Base-by-base conservation (phyloP, 2,888 invertebrate genomes). In the Dynastes grantii region DNA sequence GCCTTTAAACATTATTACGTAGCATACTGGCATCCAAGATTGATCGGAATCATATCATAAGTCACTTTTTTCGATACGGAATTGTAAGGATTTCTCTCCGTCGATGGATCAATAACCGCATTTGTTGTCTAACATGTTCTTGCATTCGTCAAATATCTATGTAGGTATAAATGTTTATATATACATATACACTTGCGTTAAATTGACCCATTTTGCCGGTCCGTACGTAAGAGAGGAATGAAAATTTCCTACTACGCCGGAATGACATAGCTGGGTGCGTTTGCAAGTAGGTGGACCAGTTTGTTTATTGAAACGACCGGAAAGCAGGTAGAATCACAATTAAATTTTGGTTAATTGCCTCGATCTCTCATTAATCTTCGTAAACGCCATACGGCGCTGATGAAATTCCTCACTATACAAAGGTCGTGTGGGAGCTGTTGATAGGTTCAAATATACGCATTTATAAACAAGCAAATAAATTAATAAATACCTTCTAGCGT, bases 281-380 rank as follows among this genome's bases (percentile, higher is more conserved):
- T 77, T 70, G 71, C 77, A 71, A 71, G 77, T 77, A 77, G 77
- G 77, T 77, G 77, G 77, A 77, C 77, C 45, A 71, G 77, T 77
- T 70, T 45, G 77, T 77, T 77, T 67, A 68, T 68, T 67, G 68
- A 61, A 58, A 71, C 55, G 58, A 61, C 49, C 16, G 71, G 49
- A 58, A 71, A 55, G 58, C 32, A 61, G 49, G 32, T 27, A 61
- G 63, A 58, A 70, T 58, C 71, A 77, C 77, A 55, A 77, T 70
- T 77, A 68, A 68, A 70, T 58, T 70, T 77, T 71, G 70, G 70
- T 77, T 77, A 77, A 77, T 77, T 77, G 40, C 58, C 61, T 49
- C 8, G 16, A 37, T 37, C 32, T 37, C 32, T 16, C 71, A 71
- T 71, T 71, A 71, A 71, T 71, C 49, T 32, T 22, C 16, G 49